Conservation (phyloP, 2,888 invertebrate genomes). For the Rhagonycha fulva region DNA sequence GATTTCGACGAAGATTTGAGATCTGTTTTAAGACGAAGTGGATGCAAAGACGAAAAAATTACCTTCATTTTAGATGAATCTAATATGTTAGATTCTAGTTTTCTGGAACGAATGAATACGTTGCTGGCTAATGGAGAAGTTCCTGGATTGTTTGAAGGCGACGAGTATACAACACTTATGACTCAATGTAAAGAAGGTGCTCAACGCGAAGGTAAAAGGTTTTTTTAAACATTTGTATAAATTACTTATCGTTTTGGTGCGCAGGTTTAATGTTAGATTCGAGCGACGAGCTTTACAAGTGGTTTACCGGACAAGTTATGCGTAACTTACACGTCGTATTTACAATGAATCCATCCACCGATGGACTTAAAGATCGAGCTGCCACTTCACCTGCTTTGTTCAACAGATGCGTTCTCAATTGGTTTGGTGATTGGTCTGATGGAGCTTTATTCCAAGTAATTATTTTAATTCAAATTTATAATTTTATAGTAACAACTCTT, state of each 20-base stretch:
- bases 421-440: slow-evolving; percentile 99
- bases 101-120: slow-evolving; percentile 99
- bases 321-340: slow-evolving; percentile 99
- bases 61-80: slow-evolving; percentile 99
- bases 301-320: slow-evolving; percentile 99
- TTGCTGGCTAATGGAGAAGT: slow-evolving; percentile 98
- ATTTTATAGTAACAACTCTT: neutral
- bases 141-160: slow-evolving; percentile 92
- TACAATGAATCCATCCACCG: slow-evolving; percentile 99
- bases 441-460: slow-evolving; percentile 86
- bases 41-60: slow-evolving; percentile 96
- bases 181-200: slow-evolving; percentile 99
- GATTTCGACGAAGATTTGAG: slow-evolving; percentile 99
- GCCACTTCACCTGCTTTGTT: slow-evolving; percentile 99
- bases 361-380: slow-evolving; percentile 96
- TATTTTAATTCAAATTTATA: neutral
- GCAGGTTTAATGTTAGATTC: slow-evolving; percentile 94
- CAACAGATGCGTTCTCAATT: slow-evolving; percentile 98
- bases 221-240: neutral
- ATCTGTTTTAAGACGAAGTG: slow-evolving; percentile 81
- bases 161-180: slow-evolving; percentile 98
- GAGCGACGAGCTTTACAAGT: slow-evolving; percentile 97
- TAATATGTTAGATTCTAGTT: slow-evolving; percentile 97
- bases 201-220: slow-evolving; percentile 78
- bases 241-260: slow-evolving; percentile 12